Percentiles rank a stretch among this genome's conserved stretches.
These are phyloP conservation scores for Potorous gilbertii DNA, from an alignment of 2,797 vertebrate species.

Conservation along the genomic window DNA sequence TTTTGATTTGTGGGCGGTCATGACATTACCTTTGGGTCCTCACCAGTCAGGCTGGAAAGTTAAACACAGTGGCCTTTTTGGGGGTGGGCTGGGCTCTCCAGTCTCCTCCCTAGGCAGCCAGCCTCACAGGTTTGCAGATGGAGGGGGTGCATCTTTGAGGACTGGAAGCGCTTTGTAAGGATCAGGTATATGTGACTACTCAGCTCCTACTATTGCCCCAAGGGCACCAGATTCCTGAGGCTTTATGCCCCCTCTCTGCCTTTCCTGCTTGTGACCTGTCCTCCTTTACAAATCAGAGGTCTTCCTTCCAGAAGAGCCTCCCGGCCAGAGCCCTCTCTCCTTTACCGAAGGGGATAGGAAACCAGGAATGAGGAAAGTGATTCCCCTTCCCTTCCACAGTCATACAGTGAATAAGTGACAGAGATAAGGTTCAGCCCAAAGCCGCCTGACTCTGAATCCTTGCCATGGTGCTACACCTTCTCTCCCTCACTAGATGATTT, in stretches of 20 bases:
- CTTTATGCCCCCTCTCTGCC: slow-evolving; percentile 38
- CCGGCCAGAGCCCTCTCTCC: not conserved
- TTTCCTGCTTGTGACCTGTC: not conserved
- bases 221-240: slow-evolving; percentile 42
- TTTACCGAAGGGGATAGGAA: slow-evolving; percentile 15
- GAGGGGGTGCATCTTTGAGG: slow-evolving; percentile 36
- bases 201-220: slow-evolving; percentile 34
- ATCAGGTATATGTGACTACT: slow-evolving; percentile 38
- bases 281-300: not conserved
- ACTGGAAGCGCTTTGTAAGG: slow-evolving; percentile 37
- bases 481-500: not conserved
- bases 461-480: not conserved
- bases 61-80: slow-evolving; percentile 70
- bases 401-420: not conserved
- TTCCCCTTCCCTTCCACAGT: not conserved
- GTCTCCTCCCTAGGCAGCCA: slow-evolving; percentile 8
- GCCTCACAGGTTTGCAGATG: slow-evolving; percentile 69
- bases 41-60: slow-evolving; percentile 62
- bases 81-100: slow-evolving; percentile 30
- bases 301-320: not conserved
- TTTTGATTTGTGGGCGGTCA: slow-evolving; percentile 72
- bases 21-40: slow-evolving; percentile 74
- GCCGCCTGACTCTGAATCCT: not conserved
- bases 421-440: not conserved
- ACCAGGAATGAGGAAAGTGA: not conserved